phyloP scores from a whole-genome alignment of 2,797 vertebrate species.

The Chrysolophus pictus region DNA sequence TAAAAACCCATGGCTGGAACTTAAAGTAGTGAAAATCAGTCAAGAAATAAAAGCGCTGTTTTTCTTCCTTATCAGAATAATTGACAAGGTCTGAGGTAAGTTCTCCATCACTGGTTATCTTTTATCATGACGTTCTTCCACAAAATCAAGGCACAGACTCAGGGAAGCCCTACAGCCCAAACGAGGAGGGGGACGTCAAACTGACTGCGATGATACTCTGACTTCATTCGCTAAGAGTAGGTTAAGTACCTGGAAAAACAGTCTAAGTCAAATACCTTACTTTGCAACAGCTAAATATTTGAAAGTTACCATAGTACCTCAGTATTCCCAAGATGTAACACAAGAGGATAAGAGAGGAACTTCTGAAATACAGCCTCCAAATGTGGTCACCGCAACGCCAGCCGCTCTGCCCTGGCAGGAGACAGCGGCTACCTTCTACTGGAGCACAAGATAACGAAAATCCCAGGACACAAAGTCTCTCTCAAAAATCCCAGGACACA shows the following conservation, averaged over 20 bases:
- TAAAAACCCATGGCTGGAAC: neutral
- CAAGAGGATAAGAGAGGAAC: conserved; percentile 61
- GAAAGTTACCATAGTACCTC: conserved; percentile 72
- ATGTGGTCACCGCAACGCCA: fast-evolving
- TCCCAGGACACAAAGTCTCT: neutral
- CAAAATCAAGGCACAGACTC: conserved; percentile 5
- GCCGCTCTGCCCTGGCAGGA: neutral
- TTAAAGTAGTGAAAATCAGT: conserved; percentile 8
- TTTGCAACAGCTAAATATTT: conserved; percentile 70
- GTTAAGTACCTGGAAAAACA: conserved; percentile 74
- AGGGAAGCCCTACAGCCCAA: neutral
- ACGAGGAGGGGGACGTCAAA: neutral
- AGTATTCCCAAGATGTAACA: conserved; percentile 67
- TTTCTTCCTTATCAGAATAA: conserved; percentile 38
- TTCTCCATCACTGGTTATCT: neutral
- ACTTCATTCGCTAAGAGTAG: conserved; percentile 38
- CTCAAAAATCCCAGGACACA: neutral
- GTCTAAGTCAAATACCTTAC: conserved; percentile 69
- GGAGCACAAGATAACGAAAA: neutral
- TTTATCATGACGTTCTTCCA: neutral
- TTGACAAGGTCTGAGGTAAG: conserved; percentile 8
- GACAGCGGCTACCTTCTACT: neutral
- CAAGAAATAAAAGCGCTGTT: conserved; percentile 12
- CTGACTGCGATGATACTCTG: neutral
- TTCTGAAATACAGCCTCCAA: conserved; percentile 44